Percentiles rank a stretch among this genome's conserved stretches.
Evolutionary conservation across 1,140 invertebrate species (phyloP).

Genomic region (Trichonephila clavipes): DNA sequence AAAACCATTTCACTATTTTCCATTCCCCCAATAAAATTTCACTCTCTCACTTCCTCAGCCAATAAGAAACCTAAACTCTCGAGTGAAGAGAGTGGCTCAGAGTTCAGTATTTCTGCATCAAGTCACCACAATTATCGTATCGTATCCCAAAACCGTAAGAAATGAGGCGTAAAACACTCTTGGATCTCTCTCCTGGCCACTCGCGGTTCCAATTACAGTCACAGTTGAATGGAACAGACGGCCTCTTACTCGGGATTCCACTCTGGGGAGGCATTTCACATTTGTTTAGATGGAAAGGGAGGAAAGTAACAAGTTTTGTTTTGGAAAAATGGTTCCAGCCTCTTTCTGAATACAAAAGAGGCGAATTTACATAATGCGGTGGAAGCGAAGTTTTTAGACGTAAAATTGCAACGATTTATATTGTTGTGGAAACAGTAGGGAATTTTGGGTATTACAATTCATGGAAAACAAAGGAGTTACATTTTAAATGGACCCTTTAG

Average conservation of each 20-base stretch:
- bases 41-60: no score
- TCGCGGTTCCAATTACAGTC: neutral
- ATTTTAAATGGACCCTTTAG: no score
- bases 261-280: neutral
- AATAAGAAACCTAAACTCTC: no score
- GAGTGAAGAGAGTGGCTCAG: no score
- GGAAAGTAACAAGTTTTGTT: neutral
- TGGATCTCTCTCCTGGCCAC: neutral
- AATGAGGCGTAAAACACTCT: neutral
- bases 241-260: neutral
- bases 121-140: neutral
- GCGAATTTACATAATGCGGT: neutral
- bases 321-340: neutral
- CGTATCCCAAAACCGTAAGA: neutral
- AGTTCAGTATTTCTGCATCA: neutral
- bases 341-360: neutral
- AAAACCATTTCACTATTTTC: no score
- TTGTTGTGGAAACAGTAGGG: neutral
- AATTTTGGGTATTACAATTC: no score
- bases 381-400: neutral
- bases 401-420: neutral
- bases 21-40: no score
- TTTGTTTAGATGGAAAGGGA: neutral
- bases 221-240: neutral
- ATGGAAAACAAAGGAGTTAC: no score